Evolutionary conservation across 2,888 invertebrate genomes (phyloP).

Genomic region (Amphipyra tragopoginis): DNA sequence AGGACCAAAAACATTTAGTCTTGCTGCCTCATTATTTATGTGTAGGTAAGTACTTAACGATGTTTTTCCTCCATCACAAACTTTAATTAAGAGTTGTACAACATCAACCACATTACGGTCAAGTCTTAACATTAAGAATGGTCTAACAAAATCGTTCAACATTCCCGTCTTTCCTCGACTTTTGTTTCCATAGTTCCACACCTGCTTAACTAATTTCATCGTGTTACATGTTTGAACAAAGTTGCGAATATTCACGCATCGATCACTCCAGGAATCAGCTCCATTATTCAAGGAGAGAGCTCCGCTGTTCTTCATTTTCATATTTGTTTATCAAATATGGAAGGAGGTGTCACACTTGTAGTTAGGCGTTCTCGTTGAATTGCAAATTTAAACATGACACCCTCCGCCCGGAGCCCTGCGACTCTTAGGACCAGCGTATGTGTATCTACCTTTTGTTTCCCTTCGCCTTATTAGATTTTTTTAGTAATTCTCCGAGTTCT

Average conservation of each 20-base stretch:
- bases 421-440: conserved; percentile 28
- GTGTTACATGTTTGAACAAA: not conserved
- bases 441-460: conserved; percentile 18
- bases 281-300: conserved; percentile 8
- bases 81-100: no score
- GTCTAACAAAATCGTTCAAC: no score
- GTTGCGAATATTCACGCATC: not conserved
- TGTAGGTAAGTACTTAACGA: no score
- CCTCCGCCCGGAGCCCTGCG: conserved; percentile 9
- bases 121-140: no score
- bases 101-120: no score
- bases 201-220: not conserved
- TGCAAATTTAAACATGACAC: conserved; percentile 81
- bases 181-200: not conserved
- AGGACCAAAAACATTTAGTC: no score
- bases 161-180: not conserved
- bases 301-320: conserved; percentile 59
- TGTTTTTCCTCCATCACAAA: no score
- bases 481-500: conserved; percentile 28
- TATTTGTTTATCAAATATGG: conserved; percentile 69
- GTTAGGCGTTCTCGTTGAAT: conserved; percentile 71
- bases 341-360: conserved; percentile 62
- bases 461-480: conserved; percentile 38
- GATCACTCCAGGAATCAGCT: not conserved
- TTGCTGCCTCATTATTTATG: no score